Conservation (phyloP, 2,888 invertebrate genomes). For the Podabrus alpinus region DNA sequence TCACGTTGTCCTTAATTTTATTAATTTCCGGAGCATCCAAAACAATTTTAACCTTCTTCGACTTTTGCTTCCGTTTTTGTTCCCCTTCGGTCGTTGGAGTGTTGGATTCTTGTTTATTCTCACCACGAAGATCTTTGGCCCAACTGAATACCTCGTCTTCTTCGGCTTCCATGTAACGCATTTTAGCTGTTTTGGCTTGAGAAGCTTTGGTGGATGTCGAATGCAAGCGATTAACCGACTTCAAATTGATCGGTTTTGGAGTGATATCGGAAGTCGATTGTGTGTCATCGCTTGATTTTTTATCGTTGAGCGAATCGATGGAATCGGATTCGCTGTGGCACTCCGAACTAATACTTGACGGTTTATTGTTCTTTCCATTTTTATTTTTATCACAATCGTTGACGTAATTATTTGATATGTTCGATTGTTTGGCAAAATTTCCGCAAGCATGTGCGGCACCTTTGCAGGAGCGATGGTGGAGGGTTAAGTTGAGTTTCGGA, state of each 20-base stretch:
- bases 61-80: neutral
- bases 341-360: conserved; percentile 67
- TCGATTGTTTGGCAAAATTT: conserved; percentile 51
- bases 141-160: conserved; percentile 14
- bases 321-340: conserved; percentile 71
- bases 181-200: conserved; percentile 64
- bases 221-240: conserved; percentile 61
- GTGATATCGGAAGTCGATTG: conserved; percentile 30
- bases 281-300: conserved; percentile 14
- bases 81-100: conserved; percentile 2
- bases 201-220: conserved; percentile 64
- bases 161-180: conserved; percentile 60
- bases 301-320: conserved; percentile 55
- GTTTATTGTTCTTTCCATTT: conserved; percentile 6
- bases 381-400: conserved; percentile 1
- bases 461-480: conserved; percentile 73
- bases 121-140: neutral
- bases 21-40: neutral
- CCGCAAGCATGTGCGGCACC: conserved; percentile 79
- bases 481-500: conserved; percentile 60
- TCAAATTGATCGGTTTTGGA: conserved; percentile 34
- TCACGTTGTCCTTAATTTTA: neutral
- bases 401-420: neutral
- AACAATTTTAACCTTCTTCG: neutral
- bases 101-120: neutral